These are phyloP conservation scores for Tholera decimalis DNA, from an alignment of 2,888 invertebrate genomes.

Conservation along the genomic window DNA sequence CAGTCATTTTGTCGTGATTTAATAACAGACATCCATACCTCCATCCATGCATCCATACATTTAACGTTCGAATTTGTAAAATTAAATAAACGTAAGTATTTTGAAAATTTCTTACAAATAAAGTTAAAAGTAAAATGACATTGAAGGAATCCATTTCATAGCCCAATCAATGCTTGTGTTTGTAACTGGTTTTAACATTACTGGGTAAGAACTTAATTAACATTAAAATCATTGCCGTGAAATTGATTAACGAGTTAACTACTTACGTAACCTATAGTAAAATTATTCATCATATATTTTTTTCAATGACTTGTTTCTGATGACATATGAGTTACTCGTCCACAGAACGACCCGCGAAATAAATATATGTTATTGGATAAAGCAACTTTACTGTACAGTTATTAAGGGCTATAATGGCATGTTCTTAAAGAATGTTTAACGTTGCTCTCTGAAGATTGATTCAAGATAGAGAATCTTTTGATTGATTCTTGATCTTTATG, in stretches of 20 bases:
- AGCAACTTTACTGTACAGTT: neutral
- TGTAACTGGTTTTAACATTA: constrained; percentile 14
- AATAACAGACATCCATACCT: too few species aligned
- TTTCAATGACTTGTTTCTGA: neutral
- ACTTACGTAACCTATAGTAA: neutral
- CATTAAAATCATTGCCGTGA: constrained; percentile 30
- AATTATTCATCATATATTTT: neutral
- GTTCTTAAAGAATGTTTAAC: neutral
- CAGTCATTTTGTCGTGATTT: too few species aligned
- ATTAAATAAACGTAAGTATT: too few species aligned
- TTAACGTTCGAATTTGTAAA: too few species aligned
- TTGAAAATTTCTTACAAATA: constrained; percentile 33
- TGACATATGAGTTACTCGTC: neutral
- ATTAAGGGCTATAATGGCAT: neutral
- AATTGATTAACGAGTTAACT: constrained; percentile 1
- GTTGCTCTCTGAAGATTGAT: neutral
- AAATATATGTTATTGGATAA: neutral
- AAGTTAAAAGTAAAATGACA: constrained; percentile 26
- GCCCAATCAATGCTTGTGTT: constrained; percentile 20
- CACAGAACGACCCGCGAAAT: neutral
- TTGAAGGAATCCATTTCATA: constrained; percentile 51
- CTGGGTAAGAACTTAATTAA: constrained; percentile 13
- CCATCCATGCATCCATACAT: too few species aligned
- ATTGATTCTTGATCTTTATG: too few species aligned
- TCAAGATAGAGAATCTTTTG: accelerated